A percentile compares a stretch with the other conserved stretches of the same genome.
Evolutionary conservation across 2,888 invertebrate species (phyloP).

Genomic region (Plebejus argus): DNA sequence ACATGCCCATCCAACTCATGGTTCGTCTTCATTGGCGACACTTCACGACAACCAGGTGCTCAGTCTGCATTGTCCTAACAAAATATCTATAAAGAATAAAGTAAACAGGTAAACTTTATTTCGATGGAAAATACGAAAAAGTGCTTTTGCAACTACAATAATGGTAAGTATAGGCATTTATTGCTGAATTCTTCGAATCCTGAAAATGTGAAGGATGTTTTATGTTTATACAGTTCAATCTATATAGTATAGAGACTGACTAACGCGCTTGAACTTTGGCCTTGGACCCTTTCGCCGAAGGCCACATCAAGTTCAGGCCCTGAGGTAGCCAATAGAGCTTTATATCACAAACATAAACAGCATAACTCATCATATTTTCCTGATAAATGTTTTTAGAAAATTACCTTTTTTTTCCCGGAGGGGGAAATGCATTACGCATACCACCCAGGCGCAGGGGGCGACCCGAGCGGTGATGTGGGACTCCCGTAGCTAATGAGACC

Average conservation of each 20-base stretch:
- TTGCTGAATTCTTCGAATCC: background rate
- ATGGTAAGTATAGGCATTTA: background rate
- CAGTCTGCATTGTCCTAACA: too few species aligned
- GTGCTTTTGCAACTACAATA: background rate
- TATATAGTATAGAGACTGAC: background rate
- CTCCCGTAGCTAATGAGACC: too few species aligned
- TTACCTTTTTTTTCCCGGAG: too few species aligned
- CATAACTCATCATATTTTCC: background rate
- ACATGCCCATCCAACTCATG: background rate
- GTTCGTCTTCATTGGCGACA: background rate
- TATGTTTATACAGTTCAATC: background rate
- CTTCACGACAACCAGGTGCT: too few species aligned
- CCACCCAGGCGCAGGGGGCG: too few species aligned
- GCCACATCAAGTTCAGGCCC: background rate
- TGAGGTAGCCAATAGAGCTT: background rate
- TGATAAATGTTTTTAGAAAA: background rate
- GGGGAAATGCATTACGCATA: too few species aligned
- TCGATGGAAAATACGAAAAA: background rate
- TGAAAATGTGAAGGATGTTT: background rate
- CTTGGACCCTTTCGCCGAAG: background rate
- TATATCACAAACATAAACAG: background rate
- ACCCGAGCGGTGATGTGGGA: too few species aligned
- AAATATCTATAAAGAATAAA: too few species aligned
- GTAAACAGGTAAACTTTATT: background rate
- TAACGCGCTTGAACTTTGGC: constrained; percentile 2